Base-by-base conservation (phyloP, 2,888 invertebrate species). In the Drosophila niveifrons region DNA sequence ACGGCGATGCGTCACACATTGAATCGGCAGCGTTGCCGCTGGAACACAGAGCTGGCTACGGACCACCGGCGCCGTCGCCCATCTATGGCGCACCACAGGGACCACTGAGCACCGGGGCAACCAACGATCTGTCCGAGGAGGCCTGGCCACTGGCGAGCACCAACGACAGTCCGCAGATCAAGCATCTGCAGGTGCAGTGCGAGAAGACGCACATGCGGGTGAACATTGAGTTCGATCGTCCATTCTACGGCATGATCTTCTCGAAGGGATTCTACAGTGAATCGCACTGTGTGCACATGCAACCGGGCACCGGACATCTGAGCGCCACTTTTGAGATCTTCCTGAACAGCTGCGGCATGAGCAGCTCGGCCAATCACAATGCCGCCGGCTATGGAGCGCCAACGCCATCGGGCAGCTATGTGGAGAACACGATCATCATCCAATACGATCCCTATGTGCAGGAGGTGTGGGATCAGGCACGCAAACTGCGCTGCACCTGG, bases 171-270 rank as follows among this genome's bases (percentile, higher is more conserved):
- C 98, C 98, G 0, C 97, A 97, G 93, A 98, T 98, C 89, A 98
- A 98, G 93, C 97, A 97, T 90, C 93, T 97, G 74, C 97, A 98
- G 93, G 98, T 98, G 80, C 98, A 98, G 92, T 98, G 98, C 93
- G 98, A 98, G 93, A 98, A 98, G 93, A 97, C 98, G 51, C 97
- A 97, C 92, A 98, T 98, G 98, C 94, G 98, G 57, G 98, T 98
- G 62, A 97, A 97, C 92, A 97, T 98, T 88, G 98, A 98, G 92
- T 98, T 98, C 93, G 98, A 98, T 92, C 94, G 98, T 51, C 98
- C 98, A 11, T 98, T 98, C 93, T 97, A 98, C 92, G 98, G 98
- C 31, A 97, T 98, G 96, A 98, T 98, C 90, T 98, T 98, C 93
- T 97, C 97, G 71, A 98, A 98, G 93, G 98, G 97, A 65, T 97